A percentile compares a stretch with the other conserved stretches of the same genome.
Conservation (phyloP, 2,113 vertebrate genomes). For the Gallinago undulata region DNA sequence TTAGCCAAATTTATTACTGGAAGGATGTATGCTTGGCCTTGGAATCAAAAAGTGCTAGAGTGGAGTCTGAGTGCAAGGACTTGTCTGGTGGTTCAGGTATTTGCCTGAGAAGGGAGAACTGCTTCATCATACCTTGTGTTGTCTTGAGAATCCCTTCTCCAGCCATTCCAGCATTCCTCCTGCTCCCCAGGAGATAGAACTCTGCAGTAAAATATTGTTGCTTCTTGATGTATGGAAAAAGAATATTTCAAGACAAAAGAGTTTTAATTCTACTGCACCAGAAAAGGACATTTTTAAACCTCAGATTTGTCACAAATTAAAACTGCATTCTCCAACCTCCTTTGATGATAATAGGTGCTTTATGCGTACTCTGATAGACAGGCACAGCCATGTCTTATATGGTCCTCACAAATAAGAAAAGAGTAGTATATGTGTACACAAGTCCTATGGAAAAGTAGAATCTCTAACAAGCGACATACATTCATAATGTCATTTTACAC, state of each 20-base stretch:
- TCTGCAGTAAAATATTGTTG: neutral
- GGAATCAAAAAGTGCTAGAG: neutral
- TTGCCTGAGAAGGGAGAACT: neutral
- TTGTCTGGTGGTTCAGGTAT: neutral
- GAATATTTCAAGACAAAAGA: neutral
- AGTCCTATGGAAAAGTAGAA: neutral
- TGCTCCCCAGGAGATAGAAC: neutral
- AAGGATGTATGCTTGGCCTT: neutral
- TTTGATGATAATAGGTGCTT: neutral
- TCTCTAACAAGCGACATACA: neutral
- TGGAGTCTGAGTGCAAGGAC: neutral
- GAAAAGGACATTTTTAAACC: neutral
- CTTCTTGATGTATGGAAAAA: neutral
- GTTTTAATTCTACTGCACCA: neutral
- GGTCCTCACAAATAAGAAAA: neutral
- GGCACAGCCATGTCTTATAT: neutral
- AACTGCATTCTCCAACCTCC: neutral
- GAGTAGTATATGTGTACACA: neutral
- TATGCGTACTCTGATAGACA: neutral
- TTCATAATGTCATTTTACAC: neutral
- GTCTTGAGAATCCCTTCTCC: neutral
- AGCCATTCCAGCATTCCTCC: neutral
- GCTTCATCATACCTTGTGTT: neutral
- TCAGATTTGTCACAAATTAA: neutral
- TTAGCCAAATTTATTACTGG: neutral